phyloP scores from a whole-genome alignment of 2,113 vertebrate genomes.

The Ictalurus furcatus region DNA sequence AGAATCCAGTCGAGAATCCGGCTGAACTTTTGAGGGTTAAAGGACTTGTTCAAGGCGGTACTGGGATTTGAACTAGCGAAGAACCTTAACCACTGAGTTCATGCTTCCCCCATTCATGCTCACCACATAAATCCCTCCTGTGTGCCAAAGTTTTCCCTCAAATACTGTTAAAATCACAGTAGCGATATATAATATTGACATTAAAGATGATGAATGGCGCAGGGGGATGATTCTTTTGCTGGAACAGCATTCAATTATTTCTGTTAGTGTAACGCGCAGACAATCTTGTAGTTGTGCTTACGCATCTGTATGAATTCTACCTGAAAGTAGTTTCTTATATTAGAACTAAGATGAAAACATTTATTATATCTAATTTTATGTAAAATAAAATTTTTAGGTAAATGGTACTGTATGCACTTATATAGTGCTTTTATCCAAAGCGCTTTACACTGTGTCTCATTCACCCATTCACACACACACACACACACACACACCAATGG shows the following conservation, averaged over 20 bases:
- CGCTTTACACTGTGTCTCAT: no score
- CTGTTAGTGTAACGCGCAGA: neutral
- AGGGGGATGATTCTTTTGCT: neutral
- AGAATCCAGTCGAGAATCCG: neutral
- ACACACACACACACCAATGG: no score
- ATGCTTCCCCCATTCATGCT: neutral
- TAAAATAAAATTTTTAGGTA: neutral
- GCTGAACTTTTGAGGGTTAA: neutral
- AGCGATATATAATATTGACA: neutral
- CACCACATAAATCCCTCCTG: neutral
- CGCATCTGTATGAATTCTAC: neutral
- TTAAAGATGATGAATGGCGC: neutral
- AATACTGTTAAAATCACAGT: neutral
- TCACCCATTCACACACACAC: no score
- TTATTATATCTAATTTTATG: neutral
- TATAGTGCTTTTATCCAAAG: no score
- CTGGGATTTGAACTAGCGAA: neutral
- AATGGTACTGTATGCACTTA: no score
- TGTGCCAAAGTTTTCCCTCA: neutral
- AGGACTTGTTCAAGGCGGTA: neutral
- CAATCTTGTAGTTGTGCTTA: neutral
- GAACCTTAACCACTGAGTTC: neutral
- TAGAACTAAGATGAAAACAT: neutral
- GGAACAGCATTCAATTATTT: neutral
- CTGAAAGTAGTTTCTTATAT: neutral